phyloP scores from a whole-genome alignment of 2,113 vertebrate species.

The Amphiprion percula region DNA sequence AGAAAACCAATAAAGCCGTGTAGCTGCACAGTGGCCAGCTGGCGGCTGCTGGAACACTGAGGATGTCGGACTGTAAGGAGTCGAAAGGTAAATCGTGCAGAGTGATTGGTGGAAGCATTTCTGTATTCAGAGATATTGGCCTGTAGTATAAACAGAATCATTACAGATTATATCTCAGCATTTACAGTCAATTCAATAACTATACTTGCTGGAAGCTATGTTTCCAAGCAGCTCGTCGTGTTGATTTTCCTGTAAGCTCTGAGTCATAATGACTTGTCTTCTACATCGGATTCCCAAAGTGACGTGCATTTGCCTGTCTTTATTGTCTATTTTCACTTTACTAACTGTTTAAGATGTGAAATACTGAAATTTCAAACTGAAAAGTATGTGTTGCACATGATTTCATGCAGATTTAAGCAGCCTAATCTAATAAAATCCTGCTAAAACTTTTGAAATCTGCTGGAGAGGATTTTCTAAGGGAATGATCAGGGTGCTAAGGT shows the following conservation, averaged over 20 bases:
- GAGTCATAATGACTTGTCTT: neutral
- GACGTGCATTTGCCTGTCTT: neutral
- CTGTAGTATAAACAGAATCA: no score
- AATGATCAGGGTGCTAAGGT: slow-evolving; percentile 7
- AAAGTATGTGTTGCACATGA: neutral
- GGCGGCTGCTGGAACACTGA: neutral
- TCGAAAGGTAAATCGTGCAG: neutral
- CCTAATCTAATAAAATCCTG: slow-evolving; percentile 30
- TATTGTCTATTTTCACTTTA: neutral
- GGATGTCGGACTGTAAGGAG: slow-evolving; percentile 15
- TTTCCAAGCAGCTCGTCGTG: no score
- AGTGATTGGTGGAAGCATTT: neutral
- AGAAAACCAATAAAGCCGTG: slow-evolving; percentile 39
- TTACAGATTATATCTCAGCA: no score
- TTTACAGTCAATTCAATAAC: no score
- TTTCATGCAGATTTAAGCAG: neutral
- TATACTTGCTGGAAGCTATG: no score
- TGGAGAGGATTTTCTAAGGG: slow-evolving; percentile 15
- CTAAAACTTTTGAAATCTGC: slow-evolving; percentile 14
- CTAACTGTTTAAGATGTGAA: neutral
- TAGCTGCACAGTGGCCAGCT: neutral
- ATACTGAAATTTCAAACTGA: neutral
- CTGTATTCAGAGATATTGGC: no score
- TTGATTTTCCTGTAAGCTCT: no score
- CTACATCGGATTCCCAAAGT: neutral